Percentiles rank a stretch among this genome's conserved stretches.
These are phyloP conservation scores for Pterois miles DNA, from an alignment of 2,797 vertebrate species.

Conservation along the genomic window DNA sequence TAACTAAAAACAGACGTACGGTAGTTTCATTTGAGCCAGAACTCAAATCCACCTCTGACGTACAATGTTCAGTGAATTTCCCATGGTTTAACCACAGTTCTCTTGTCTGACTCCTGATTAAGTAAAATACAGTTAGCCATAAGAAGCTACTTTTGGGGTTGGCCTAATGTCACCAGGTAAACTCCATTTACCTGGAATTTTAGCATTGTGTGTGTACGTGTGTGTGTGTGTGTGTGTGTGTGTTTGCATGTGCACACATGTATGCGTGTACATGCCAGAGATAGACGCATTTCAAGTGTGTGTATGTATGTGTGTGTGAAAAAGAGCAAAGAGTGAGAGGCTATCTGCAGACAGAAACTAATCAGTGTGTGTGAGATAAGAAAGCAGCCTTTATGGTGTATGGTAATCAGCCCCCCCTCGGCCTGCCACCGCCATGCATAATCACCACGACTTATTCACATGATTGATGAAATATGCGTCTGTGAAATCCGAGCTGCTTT, in stretches of 20 bases:
- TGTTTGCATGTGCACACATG: constrained; percentile 14
- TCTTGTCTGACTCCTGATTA: constrained; percentile 4
- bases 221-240: background rate
- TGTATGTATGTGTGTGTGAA: constrained; percentile 34
- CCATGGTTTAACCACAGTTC: background rate
- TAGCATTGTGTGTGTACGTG: background rate
- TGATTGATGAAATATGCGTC: constrained; percentile 87
- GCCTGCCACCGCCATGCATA: constrained; percentile 82
- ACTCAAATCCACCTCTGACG: background rate
- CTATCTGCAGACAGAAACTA: constrained; percentile 85
- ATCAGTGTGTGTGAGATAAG: constrained; percentile 85
- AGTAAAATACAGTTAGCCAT: constrained; percentile 12
- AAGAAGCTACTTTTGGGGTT: constrained; percentile 8
- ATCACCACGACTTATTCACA: constrained; percentile 86
- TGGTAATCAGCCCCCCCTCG: constrained; percentile 82
- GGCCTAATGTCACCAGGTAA: constrained; percentile 21
- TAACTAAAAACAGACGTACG: background rate
- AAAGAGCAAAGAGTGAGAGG: constrained; percentile 69
- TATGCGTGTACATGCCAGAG: constrained; percentile 19
- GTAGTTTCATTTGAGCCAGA: background rate
- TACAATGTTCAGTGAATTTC: background rate
- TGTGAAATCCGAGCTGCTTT: constrained; percentile 82
- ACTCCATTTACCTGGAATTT: constrained; percentile 44
- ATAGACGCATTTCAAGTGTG: constrained; percentile 1
- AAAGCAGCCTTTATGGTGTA: constrained; percentile 86